These are phyloP conservation scores for Emydoidea blandingii DNA, from an alignment of 2,797 vertebrate genomes.

Conservation along the genomic window DNA sequence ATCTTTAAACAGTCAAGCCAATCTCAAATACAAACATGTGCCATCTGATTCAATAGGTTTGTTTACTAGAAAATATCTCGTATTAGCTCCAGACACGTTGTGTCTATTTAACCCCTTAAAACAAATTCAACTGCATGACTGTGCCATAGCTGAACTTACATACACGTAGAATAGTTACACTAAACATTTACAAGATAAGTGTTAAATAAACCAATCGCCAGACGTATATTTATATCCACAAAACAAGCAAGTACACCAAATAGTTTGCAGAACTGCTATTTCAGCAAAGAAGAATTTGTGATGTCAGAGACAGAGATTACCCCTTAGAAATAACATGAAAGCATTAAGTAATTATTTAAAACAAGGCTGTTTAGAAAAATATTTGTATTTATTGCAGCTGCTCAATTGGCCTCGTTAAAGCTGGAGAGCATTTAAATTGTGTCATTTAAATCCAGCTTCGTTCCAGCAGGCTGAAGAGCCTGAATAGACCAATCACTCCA, in stretches of 20 bases:
- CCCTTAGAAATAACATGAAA: slow-evolving; percentile 82
- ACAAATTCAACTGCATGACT: neutral
- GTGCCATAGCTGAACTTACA: neutral
- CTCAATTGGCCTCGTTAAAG: slow-evolving; percentile 87
- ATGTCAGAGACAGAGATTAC: slow-evolving; percentile 77
- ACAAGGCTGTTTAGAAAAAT: slow-evolving; percentile 86
- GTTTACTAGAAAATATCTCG: neutral
- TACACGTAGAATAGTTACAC: neutral
- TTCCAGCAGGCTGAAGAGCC: slow-evolving; percentile 91
- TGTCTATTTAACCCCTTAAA: neutral
- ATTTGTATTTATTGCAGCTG: slow-evolving; percentile 93
- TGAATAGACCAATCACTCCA: slow-evolving; percentile 94
- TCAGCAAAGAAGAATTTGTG: slow-evolving; percentile 64
- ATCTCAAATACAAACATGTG: neutral
- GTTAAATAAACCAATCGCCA: neutral
- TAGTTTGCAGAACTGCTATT: slow-evolving; percentile 48
- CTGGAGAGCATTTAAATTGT: slow-evolving; percentile 92
- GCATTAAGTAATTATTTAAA: slow-evolving; percentile 88
- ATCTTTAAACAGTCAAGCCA: slow-evolving; percentile 8
- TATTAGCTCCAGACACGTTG: neutral
- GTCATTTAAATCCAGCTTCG: slow-evolving; percentile 94
- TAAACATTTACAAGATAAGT: neutral
- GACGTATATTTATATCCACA: neutral
- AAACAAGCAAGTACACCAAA: slow-evolving; percentile 60
- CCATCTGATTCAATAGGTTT: neutral